Conservation (phyloP, 2,113 vertebrate species). For the Lucifuga dentata region DNA sequence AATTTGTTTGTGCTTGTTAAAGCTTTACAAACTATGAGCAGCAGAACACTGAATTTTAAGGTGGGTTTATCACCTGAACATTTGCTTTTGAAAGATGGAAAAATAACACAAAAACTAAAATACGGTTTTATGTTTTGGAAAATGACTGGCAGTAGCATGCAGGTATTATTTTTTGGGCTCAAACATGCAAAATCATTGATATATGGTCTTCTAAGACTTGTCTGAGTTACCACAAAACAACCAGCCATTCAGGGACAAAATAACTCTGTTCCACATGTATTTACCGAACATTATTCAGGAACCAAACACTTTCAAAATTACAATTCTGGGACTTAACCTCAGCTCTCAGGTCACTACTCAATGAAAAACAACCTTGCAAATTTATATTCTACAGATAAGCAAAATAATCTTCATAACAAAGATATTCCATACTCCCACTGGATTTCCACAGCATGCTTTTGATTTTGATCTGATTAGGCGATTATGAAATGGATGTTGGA, state of each 20-base stretch:
- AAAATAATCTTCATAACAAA: conserved; percentile 66
- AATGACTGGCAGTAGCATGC: no score
- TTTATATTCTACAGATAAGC: conserved; percentile 58
- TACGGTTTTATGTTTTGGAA: no score
- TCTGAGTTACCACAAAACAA: no score
- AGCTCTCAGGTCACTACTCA: conserved; percentile 28
- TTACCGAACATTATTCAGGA: conserved; percentile 12
- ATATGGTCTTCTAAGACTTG: no score
- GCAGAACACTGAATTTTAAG: no score
- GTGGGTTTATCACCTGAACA: no score
- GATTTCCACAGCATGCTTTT: conserved; percentile 68
- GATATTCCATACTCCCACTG: conserved; percentile 21
- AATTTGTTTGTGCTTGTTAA: no score
- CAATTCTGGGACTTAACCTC: conserved; percentile 32
- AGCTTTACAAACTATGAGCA: no score
- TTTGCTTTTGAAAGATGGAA: no score
- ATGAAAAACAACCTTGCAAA: conserved; percentile 40
- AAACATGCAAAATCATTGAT: no score
- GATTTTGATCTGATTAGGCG: conserved; percentile 72
- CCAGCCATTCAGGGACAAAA: conserved; percentile 33
- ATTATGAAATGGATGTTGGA: conserved; percentile 67
- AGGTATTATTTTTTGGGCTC: no score
- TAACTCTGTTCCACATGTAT: conserved; percentile 42
- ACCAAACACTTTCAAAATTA: conserved; percentile 41
- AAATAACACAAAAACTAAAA: no score